A percentile compares a stretch with the other conserved stretches of the same genome.
Conservation (phyloP, 2,113 vertebrate species). For the Apodemus sylvaticus region DNA sequence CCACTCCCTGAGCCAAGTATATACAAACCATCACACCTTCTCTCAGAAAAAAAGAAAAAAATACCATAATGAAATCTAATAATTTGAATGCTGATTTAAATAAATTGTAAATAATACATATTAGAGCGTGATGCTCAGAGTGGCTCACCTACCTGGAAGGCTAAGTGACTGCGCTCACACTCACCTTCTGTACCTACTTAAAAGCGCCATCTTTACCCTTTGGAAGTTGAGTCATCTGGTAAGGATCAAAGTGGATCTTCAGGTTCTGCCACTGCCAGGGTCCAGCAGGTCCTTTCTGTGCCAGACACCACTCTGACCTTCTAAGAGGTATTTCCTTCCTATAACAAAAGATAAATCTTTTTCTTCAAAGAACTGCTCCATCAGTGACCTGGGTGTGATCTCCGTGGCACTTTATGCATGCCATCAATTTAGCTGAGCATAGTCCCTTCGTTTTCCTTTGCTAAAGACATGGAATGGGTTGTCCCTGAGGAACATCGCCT, state of each 20-base stretch:
- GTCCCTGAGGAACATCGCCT: not conserved
- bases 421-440: not conserved
- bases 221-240: constrained; percentile 25
- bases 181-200: not conserved
- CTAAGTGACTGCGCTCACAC: not conserved
- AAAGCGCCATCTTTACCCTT: not conserved
- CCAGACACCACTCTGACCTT: not conserved
- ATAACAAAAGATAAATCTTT: constrained; percentile 14
- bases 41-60: not conserved
- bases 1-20: too few relatives aligned
- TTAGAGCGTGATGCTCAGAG: fast-evolving
- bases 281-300: not conserved
- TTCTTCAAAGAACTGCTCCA: not conserved
- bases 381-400: not conserved
- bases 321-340: not conserved
- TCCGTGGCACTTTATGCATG: not conserved
- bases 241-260: constrained; percentile 54
- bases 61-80: not conserved
- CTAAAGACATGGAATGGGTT: not conserved
- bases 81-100: not conserved
- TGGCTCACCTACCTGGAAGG: not conserved
- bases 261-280: constrained; percentile 45
- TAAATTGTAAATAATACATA: not conserved
- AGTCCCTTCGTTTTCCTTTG: not conserved
- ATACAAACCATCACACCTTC: not conserved